Percentiles rank a stretch among this genome's conserved stretches.
These are phyloP conservation scores for Lanistes nyassanus DNA, from an alignment of 1,140 invertebrate species.

Conservation along the genomic window DNA sequence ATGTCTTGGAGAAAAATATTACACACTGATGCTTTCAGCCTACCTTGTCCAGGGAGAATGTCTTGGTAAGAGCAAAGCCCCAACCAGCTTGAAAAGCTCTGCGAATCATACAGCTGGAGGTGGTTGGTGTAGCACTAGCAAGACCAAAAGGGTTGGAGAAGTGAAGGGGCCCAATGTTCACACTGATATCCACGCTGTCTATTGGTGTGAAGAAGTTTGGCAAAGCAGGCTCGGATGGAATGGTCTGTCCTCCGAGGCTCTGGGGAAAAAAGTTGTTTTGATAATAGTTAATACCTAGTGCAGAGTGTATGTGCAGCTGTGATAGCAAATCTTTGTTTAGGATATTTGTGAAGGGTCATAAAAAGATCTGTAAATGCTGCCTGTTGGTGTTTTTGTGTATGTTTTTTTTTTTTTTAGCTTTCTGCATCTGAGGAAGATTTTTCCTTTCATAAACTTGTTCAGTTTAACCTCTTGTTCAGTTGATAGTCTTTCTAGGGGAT, in stretches of 20 bases:
- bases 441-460: not conserved
- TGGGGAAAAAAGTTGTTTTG: conserved; percentile 52
- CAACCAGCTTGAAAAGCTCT: conserved; percentile 95
- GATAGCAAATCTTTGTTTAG: not conserved
- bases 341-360: not conserved
- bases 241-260: conserved; percentile 72
- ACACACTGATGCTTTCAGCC: too few relatives aligned
- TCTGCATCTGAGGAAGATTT: not conserved
- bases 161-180: conserved; percentile 90
- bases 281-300: not conserved
- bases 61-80: conserved; percentile 97
- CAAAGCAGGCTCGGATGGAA: conserved; percentile 76
- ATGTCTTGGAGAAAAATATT: too few relatives aligned
- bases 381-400: not conserved
- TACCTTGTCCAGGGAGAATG: conserved; percentile 93
- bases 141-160: conserved; percentile 98
- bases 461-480: not conserved
- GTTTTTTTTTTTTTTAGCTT: not conserved
- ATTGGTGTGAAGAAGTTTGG: conserved; percentile 94
- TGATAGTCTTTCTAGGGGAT: not conserved
- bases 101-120: conserved; percentile 93
- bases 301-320: not conserved
- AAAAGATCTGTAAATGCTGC: too few relatives aligned
- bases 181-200: conserved; percentile 90
- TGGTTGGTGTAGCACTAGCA: conserved; percentile 96